Evolutionary conservation across 1,140 invertebrate genomes (phyloP), one percentile per base, ranked within the genome.

Genomic region (Leptinotarsa defecta): DNA sequence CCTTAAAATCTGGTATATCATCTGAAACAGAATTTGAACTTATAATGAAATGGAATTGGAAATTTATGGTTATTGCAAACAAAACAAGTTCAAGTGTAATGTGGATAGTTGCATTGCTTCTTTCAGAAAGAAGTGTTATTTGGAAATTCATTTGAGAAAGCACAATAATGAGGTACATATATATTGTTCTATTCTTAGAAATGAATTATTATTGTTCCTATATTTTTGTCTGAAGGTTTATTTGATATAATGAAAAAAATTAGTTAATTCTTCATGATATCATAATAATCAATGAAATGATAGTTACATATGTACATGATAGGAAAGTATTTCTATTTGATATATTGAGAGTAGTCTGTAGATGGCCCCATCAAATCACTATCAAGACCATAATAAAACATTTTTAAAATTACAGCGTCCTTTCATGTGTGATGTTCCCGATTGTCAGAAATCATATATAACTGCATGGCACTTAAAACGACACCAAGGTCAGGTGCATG

Each of bases 391-490:
- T 11, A 43, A 43, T 11, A 11, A 43, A 43, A 43, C 34, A 11
- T 43, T 74, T 43, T 62, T 71, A 34, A 63, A 8, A 62, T 85
- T 86, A 75, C 79, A 88, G 87, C 86, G 84, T 80, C 84, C 85
- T 22, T 88, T 86, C 82, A 48, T 73, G 57, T 88, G 87, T 78
- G 74, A 81, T 73, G 81, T 82, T 76, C 75, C 75, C 70, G 83
- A 84, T 52, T 89, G 88, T 82, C 72, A 57, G n/a, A 88, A 87
- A 80, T 77, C 85, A 69, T 89, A 88, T 72, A 86, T 87, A 34
- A 87, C 83, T 75, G 86, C 85, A 75, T 86, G 85, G 76, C 88
- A 88, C 80, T 84, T 89, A 65, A 82, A 83, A 72, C 82, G 88
- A 13, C 88, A 89, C 74, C 83, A 86, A 74, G 85, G 83, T 67